Conservation (phyloP, 1,140 invertebrate genomes). For the Heliconius congener region DNA sequence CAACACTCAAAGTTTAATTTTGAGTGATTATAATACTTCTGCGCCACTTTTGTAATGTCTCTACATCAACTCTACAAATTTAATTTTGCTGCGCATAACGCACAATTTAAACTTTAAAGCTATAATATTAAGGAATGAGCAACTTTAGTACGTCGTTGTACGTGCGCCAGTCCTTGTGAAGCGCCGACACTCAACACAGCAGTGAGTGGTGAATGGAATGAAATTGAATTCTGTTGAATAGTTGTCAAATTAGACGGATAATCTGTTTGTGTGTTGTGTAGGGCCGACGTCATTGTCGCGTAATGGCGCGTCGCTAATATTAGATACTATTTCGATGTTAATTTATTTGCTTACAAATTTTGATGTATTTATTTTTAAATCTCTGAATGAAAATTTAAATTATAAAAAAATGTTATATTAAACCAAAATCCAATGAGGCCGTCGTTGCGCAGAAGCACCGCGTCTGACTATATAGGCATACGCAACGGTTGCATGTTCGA, state of each 20-base stretch:
- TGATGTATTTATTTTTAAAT: neutral
- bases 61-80: too few species aligned
- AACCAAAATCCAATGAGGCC: too few species aligned
- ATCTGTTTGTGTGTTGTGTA: conserved; percentile 51
- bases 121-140: neutral
- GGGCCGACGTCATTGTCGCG: conserved; percentile 16
- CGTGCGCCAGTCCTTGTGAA: conserved; percentile 22
- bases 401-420: too few species aligned
- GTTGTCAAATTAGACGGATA: conserved; percentile 60
- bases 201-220: conserved; percentile 43
- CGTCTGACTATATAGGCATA: too few species aligned
- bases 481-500: too few species aligned
- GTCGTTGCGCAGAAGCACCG: too few species aligned
- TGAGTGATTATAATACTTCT: neutral
- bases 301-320: conserved; percentile 19
- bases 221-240: conserved; percentile 36
- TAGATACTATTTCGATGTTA: neutral
- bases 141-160: neutral
- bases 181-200: conserved; percentile 54
- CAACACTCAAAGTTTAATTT: neutral
- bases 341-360: neutral
- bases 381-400: neutral
- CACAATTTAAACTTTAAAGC: conserved; percentile 18
- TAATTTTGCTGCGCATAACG: neutral
- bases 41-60: neutral